These are phyloP conservation scores for Pelagia noctiluca DNA, from an alignment of 30 jellyfish, hydroid and myxozoan genomes.

Conservation along the genomic window DNA sequence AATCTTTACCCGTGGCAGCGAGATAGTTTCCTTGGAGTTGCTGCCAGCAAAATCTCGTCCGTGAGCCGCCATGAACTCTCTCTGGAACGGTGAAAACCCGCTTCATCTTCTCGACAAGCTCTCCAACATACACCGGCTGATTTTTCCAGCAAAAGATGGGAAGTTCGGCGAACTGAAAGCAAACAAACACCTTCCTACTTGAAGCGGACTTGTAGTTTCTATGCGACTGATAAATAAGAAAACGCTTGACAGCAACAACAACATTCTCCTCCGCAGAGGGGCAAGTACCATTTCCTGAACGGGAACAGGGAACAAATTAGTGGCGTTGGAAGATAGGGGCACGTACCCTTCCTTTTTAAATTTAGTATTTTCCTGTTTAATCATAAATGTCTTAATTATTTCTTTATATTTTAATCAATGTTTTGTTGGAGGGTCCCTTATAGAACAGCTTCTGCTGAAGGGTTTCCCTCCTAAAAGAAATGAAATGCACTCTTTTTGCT, in stretches of 20 bases:
- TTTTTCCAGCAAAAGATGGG: neutral
- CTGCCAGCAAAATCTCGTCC: slow-evolving; percentile 93
- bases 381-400: no score
- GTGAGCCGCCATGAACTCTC: slow-evolving; percentile 94
- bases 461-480: no score
- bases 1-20: slow-evolving; percentile 86
- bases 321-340: no score
- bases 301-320: no score
- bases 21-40: slow-evolving; percentile 88
- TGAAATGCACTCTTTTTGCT: no score
- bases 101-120: slow-evolving; percentile 46
- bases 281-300: no score
- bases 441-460: no score
- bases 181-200: no score
- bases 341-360: no score
- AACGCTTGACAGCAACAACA: slow-evolving; percentile 40
- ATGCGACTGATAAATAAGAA: slow-evolving; percentile 55
- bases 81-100: slow-evolving; percentile 95
- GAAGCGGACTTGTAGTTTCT: slow-evolving; percentile 46
- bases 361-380: no score
- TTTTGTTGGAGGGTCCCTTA: no score
- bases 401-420: no score
- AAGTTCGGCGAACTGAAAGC: slow-evolving; percentile 35
- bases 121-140: neutral
- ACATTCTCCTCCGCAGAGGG: slow-evolving; percentile 48